These are phyloP conservation scores for Terrapene triunguis DNA, from an alignment of 2,113 vertebrate species.

Conservation along the genomic window DNA sequence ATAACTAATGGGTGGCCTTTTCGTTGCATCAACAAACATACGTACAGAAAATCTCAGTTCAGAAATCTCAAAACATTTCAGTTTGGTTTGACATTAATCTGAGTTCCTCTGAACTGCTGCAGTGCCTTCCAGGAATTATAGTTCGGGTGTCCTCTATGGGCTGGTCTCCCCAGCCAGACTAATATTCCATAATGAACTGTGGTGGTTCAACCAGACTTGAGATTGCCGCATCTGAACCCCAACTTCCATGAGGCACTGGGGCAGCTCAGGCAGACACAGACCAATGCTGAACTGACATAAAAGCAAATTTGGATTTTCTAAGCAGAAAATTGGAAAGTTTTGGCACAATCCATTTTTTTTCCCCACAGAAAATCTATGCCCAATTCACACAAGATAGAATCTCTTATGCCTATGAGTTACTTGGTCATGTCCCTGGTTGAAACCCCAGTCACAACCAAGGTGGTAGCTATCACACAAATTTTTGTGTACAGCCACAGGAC, in stretches of 20 bases:
- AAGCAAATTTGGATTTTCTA: not conserved
- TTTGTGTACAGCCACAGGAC: not conserved
- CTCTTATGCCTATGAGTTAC: not conserved
- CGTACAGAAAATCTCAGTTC: rapidly evolving
- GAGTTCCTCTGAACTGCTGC: rapidly evolving
- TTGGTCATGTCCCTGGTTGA: not conserved
- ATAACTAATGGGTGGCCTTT: not conserved
- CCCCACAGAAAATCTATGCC: rapidly evolving
- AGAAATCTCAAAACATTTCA: not conserved
- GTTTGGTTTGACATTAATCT: not conserved
- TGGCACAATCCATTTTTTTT: rapidly evolving
- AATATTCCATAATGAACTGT: not conserved
- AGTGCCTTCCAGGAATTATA: not conserved
- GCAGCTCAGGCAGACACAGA: rapidly evolving
- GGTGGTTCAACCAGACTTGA: not conserved
- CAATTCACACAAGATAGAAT: not conserved
- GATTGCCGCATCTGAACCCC: not conserved
- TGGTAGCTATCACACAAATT: not conserved
- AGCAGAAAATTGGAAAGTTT: not conserved
- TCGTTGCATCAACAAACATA: not conserved
- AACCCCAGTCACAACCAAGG: not conserved
- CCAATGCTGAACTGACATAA: not conserved
- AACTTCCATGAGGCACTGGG: not conserved
- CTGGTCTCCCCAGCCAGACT: not conserved
- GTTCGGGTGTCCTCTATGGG: not conserved